phyloP scores from a whole-genome alignment of 2,797 vertebrate species.

The Loriculus beryllinus region DNA sequence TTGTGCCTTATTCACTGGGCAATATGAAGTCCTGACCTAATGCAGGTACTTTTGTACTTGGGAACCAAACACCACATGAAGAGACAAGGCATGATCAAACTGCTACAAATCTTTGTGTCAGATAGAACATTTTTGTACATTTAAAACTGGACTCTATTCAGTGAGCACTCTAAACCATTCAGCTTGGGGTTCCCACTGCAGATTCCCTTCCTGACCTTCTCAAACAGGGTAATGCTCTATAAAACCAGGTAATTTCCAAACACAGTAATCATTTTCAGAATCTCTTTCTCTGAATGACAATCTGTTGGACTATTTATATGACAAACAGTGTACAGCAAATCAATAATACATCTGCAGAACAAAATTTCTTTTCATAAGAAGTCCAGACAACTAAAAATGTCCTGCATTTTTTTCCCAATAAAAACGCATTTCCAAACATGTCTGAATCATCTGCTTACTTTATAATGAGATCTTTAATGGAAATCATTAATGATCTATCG shows the following conservation, averaged over 20 bases:
- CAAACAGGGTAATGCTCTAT: background rate
- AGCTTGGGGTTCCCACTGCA: background rate
- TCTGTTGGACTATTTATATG: background rate
- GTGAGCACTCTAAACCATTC: background rate
- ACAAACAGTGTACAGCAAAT: background rate
- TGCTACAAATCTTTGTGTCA: background rate
- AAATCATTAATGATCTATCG: background rate
- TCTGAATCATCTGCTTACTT: conserved; percentile 40
- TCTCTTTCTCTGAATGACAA: background rate
- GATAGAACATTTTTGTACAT: background rate
- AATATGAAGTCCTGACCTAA: fast-evolving
- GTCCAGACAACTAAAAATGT: conserved; percentile 48
- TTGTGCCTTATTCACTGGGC: background rate
- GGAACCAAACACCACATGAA: fast-evolving
- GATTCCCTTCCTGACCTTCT: background rate
- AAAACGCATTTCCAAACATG: background rate
- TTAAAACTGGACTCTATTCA: background rate
- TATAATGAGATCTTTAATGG: conserved; percentile 15
- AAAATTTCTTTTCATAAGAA: conserved; percentile 19
- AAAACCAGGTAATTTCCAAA: background rate
- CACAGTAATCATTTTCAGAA: background rate
- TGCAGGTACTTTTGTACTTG: background rate
- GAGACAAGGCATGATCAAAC: background rate
- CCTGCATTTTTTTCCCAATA: background rate
- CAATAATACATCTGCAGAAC: background rate